These are phyloP conservation scores for Mayetiola destructor DNA, from an alignment of 2,888 invertebrate genomes.

Conservation along the genomic window DNA sequence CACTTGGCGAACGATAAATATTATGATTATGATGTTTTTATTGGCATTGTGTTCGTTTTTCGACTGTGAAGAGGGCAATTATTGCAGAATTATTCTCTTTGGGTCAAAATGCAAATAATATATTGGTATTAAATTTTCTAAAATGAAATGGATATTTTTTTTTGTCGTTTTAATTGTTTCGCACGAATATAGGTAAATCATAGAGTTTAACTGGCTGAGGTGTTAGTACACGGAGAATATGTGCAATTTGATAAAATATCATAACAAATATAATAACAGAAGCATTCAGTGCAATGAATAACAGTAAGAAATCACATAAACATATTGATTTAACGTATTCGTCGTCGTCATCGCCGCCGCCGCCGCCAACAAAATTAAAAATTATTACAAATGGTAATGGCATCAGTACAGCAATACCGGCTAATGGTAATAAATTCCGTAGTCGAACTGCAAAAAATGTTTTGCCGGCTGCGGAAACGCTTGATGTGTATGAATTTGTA, in stretches of 20 bases:
- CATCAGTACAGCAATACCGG: background rate
- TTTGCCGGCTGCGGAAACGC: background rate
- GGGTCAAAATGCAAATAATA: no score
- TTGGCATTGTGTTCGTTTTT: no score
- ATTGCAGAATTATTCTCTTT: no score
- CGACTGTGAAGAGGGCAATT: no score
- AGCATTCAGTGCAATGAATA: constrained; percentile 7
- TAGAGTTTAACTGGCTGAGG: no score
- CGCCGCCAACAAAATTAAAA: constrained; percentile 3
- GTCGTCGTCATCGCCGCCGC: background rate
- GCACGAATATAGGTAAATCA: no score
- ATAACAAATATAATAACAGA: background rate
- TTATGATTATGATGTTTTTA: no score
- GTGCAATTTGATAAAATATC: background rate
- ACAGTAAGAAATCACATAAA: constrained; percentile 13
- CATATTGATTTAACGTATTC: background rate
- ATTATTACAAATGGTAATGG: constrained; percentile 4
- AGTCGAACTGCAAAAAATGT: background rate
- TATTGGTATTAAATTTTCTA: no score
- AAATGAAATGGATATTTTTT: no score
- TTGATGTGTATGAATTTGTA: constrained; percentile 3
- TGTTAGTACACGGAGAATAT: no score
- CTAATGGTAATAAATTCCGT: background rate
- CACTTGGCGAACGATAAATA: no score
- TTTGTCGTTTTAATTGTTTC: no score